Percentiles rank a stretch among this genome's conserved stretches.
Conservation (phyloP, 2,888 invertebrate species). For the Tenthredo notha region DNA sequence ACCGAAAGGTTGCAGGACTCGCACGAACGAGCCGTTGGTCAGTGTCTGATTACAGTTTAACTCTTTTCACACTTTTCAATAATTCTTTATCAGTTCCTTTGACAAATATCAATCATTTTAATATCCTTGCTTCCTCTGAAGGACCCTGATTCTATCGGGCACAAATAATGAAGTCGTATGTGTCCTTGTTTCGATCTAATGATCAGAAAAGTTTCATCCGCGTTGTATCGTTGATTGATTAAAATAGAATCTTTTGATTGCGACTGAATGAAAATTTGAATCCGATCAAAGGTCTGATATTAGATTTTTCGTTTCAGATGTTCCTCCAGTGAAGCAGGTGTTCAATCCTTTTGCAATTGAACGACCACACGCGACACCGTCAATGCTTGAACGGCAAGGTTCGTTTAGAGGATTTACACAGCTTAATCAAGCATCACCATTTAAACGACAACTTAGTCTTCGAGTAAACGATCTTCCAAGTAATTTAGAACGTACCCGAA, state of each 20-base stretch:
- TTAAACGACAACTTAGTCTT: slow-evolving; percentile 97
- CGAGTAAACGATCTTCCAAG: slow-evolving; percentile 97
- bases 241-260: not conserved
- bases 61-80: not conserved
- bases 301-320: slow-evolving; percentile 66
- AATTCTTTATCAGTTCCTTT: not conserved
- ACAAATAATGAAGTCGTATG: not conserved
- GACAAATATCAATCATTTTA: not conserved
- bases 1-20: slow-evolving; percentile 85
- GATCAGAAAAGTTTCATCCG: not conserved
- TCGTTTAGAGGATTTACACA: slow-evolving; percentile 95
- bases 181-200: not conserved
- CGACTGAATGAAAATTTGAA: not conserved
- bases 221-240: not conserved
- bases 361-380: slow-evolving; percentile 96
- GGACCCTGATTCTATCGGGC: not conserved
- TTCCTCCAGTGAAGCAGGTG: slow-evolving; percentile 81
- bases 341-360: slow-evolving; percentile 97
- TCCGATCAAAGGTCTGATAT: not conserved
- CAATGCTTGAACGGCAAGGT: slow-evolving; percentile 96
- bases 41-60: slow-evolving; percentile 62
- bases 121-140: not conserved
- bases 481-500: slow-evolving; percentile 89
- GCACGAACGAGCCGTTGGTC: slow-evolving; percentile 82
- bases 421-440: slow-evolving; percentile 91